Evolutionary conservation across 1,140 invertebrate genomes (phyloP).

Genomic region (Drosophila takahashii): DNA sequence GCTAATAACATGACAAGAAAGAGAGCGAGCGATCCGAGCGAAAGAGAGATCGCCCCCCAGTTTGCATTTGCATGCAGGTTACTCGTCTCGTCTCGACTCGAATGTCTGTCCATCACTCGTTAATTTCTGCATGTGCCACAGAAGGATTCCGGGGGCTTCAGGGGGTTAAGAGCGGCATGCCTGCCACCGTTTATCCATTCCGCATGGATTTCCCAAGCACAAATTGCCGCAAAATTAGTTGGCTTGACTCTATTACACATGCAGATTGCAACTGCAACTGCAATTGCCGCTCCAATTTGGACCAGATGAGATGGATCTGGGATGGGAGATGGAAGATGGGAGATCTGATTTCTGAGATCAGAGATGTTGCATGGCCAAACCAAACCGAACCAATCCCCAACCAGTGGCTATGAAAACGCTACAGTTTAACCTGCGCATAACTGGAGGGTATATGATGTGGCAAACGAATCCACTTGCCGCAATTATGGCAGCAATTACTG

Average conservation of each 20-base stretch:
- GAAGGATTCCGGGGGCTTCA: too few species aligned
- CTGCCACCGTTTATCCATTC: slow-evolving; percentile 64
- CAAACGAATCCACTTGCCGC: slow-evolving; percentile 76
- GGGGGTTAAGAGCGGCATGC: slow-evolving; percentile 17
- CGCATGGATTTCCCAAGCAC: slow-evolving; percentile 58
- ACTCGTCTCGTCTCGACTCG: slow-evolving; percentile 44
- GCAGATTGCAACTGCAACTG: slow-evolving; percentile 60
- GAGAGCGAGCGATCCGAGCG: slow-evolving; percentile 34
- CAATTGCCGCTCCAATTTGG: slow-evolving; percentile 61
- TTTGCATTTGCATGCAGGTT: slow-evolving; percentile 71
- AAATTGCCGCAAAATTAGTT: slow-evolving; percentile 67
- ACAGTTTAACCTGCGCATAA: slow-evolving; percentile 78
- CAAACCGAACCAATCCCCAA: not conserved
- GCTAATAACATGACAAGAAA: slow-evolving; percentile 84
- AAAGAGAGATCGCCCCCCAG: slow-evolving; percentile 50
- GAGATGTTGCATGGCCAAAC: slow-evolving; percentile 39
- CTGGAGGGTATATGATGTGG: slow-evolving; percentile 74
- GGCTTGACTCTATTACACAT: slow-evolving; percentile 64
- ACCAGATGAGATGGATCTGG: slow-evolving; percentile 44
- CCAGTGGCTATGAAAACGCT: slow-evolving; percentile 62
- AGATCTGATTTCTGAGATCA: not conserved
- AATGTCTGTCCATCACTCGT: slow-evolving; percentile 81
- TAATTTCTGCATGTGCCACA: slow-evolving; percentile 63
- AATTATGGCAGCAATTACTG: slow-evolving; percentile 79
- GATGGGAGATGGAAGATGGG: not conserved